These are phyloP conservation scores for Macrotrachela quadricornifera DNA, from an alignment of 1,140 invertebrate genomes.

Conservation along the genomic window DNA sequence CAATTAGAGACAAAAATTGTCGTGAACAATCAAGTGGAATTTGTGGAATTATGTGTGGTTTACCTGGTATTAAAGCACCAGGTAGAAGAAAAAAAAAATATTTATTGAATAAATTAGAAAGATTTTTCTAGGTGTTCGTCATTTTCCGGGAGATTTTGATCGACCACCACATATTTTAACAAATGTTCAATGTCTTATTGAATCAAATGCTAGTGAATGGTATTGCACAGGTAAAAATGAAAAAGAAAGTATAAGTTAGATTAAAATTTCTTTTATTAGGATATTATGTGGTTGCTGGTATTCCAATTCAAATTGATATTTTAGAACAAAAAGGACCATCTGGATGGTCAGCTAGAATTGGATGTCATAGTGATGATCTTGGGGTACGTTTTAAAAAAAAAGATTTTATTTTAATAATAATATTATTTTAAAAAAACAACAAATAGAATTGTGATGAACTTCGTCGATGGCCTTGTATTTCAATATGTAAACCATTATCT, in stretches of 20 bases:
- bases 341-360: conserved; percentile 5
- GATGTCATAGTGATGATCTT: conserved; percentile 1
- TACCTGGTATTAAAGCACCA: neutral
- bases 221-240: neutral
- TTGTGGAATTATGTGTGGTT: neutral
- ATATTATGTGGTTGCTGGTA: conserved; percentile 4
- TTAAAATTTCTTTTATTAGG: no score
- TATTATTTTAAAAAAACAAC: no score
- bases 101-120: no score
- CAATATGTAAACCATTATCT: no score
- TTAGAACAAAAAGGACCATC: neutral
- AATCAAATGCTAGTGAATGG: neutral
- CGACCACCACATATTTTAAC: neutral
- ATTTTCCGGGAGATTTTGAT: conserved; percentile 7
- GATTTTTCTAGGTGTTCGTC: neutral
- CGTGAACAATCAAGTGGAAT: no score
- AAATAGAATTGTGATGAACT: neutral
- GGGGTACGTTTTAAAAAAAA: no score
- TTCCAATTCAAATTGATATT: neutral
- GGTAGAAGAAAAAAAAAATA: neutral
- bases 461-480: conserved; percentile 1
- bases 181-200: neutral
- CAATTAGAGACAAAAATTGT: no score
- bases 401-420: no score
- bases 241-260: no score